A percentile compares a stretch with the other conserved stretches of the same genome.
Evolutionary conservation across 2,113 vertebrate genomes (phyloP).

Genomic region (Rutilus rutilus): DNA sequence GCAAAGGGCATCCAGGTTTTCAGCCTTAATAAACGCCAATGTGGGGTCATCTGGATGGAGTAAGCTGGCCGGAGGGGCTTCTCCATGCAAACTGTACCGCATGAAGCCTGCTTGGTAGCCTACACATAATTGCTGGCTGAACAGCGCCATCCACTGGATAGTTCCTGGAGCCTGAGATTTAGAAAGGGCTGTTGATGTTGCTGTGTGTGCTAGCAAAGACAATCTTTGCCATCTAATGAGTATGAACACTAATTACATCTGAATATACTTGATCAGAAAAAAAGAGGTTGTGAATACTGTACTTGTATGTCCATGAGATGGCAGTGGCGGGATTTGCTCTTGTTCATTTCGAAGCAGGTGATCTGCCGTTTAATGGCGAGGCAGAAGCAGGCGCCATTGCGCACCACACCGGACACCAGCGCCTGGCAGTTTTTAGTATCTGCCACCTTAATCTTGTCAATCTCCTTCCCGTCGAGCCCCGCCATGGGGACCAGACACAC

Average conservation of each 20-base stretch:
- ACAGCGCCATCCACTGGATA: constrained; percentile 96
- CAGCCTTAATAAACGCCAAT: constrained; percentile 90
- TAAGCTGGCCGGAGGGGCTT: constrained; percentile 82
- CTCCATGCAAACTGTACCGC: constrained; percentile 87
- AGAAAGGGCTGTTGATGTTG: background rate
- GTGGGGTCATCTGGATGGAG: constrained; percentile 95
- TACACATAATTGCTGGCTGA: constrained; percentile 90
- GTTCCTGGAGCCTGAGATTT: constrained; percentile 76
- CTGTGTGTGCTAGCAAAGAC: background rate
- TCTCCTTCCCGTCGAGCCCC: constrained; percentile 91
- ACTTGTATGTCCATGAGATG: constrained; percentile 90
- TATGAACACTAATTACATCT: background rate
- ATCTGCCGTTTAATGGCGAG: constrained; percentile 96
- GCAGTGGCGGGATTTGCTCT: constrained; percentile 90
- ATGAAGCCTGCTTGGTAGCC: constrained; percentile 94
- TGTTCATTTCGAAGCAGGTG: constrained; percentile 94
- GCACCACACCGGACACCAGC: constrained; percentile 85
- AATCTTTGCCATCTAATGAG: background rate
- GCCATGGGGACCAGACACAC: constrained; percentile 91
- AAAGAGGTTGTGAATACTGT: constrained; percentile 13
- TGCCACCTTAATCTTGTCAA: constrained; percentile 89
- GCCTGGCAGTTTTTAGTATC: constrained; percentile 95
- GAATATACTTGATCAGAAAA: constrained; percentile 1
- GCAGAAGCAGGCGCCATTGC: constrained; percentile 89
- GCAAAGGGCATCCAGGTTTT: constrained; percentile 90